Base-by-base conservation (phyloP, 2,113 vertebrate genomes). In the Aix galericulata region DNA sequence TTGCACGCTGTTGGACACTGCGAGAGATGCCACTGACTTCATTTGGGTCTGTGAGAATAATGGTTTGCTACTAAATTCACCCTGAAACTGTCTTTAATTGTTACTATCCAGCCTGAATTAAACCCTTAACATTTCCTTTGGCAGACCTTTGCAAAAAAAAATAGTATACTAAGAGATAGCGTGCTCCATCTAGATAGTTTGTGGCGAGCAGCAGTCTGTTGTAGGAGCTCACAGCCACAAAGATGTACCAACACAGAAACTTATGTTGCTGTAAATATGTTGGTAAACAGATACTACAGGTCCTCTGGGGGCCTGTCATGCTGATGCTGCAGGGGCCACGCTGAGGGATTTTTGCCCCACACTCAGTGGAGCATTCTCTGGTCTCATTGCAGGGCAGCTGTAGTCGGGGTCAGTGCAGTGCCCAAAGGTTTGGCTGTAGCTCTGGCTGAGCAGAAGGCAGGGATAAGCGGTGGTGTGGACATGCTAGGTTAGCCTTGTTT, bases 271-370 rank as follows among this genome's bases (percentile, higher is more conserved):
- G 15, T 56, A 56, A 17, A 56, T 10, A 17, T 56, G 53, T 56
- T 56, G 53, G 53, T 56, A 56, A 31, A 56, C 46, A 23, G 13
- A 78, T 16, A 14, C 25, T 11, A 5, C 31, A 64, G 55, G 15
- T 85, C 16, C 32, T 42, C 78, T 53, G 58, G 13, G 5, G 9
- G 17, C 12, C 22, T 53, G 40, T 27, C 77, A 9, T 31, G 59
- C 25, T 86, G 73, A n/a, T 73, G 40, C 59, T 69, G 12, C 44
- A 55, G 38, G 68, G 12, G 5, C 50, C 17, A 53, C 44, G 31
- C 13, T 11, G 0, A 1, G 31, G 44, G 22, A 5, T 15, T 62
- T 89, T 23, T 80, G 34, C 16, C 11, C 26, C 3, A 0, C 14
- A 7, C 21, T 74, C 17, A 31, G 42, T 13, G 3, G 6, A 31